Evolutionary conservation across 2,888 invertebrate genomes (phyloP), one percentile per base, ranked within the genome.

Genomic region (Argyresthia goedartella): DNA sequence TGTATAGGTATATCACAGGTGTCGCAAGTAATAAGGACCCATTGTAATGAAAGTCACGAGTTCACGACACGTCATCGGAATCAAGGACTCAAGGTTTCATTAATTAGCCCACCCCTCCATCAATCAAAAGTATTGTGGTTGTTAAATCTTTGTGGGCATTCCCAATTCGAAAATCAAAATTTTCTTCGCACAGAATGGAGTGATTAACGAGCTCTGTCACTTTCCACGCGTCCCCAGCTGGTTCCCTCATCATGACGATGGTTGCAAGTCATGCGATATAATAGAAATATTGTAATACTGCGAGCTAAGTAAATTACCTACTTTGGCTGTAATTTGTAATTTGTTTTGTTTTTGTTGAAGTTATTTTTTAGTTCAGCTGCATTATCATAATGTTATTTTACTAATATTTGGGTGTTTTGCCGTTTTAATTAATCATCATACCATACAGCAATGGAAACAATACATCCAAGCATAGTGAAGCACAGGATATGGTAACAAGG

Each of bases 131-230:
- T 67, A 68, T 74, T 71, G 71, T 67, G 69, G 78, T 74, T 71
- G 65, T 71, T 71, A 77, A 36, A 79, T 78, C 74, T 69, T 67
- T 60, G 70, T 61, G 62, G 66, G 64, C 65, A 76, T 76, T 77
- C 66, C 71, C 73, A 78, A 77, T 50, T 41, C 79, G 78, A 81
- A 82, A 81, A 81, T 81, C 78, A 78, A 80, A 84, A 80, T 76
- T 78, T 78, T 74, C 74, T 75, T 72, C 64, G 58, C 60, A 65
- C 67, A 71, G 69, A 76, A 75, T 74, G 62, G 66, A 69, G 69
- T 85, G 85, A 85, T 85, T 85, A 81, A 85, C 76, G 85, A 82
- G 72, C 63, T 59, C 66, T 81, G 84, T 81, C 84, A 77, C 68
- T 53, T 50, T 66, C 62, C 57, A 66, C 61, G 64, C 67, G 65